Evolutionary conservation across 2,888 invertebrate genomes (phyloP), one percentile per base, ranked within the genome.

Genomic region (Cacoxenus indagator): DNA sequence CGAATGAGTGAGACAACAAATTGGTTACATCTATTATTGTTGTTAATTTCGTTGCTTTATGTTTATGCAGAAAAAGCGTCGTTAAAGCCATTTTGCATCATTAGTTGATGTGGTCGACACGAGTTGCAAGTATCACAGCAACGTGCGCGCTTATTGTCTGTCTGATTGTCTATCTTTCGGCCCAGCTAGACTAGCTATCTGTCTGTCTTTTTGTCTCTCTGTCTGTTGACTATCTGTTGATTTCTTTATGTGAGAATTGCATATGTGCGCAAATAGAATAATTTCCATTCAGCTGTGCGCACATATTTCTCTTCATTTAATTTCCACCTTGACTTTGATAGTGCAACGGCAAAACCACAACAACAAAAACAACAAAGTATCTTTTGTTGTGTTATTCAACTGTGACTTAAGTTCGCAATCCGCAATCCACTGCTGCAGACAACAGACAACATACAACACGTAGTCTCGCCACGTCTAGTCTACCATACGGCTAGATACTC

Each of bases 11-110:
- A 79, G 78, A 68, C 69, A 82, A 82, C 78, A 81, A 81, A 82
- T 82, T 79, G 74, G 74, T 72, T 65, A n/a, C 17, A 17, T 61
- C 67, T 67, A 69, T 74, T 66, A 72, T 55, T 55, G 65, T 68
- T 67, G 68, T 61, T 75, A 61, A 51, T 67, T 57, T 62, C 59
- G 57, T 27, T 51, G 66, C 57, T 66, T 66, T n/a, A n/a, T n/a
- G n/a, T 64, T 64, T 65, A 70, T 67, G 11, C 51, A 31, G 51
- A 67, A 64, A 76, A 81, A 78, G 69, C 69, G 70, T 85, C 85
- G 85, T 85, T 85, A 85, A 76, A 83, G 81, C 77, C 78, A 84
- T 85, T 85, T 84, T 82, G 84, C 84, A 84, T 84, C 85, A 85
- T 84, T 84, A 85, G 85, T 6, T 81, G 82, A 81, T 76, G 69